Evolutionary conservation across 2,888 invertebrate genomes (phyloP).

Genomic region (Helleia helle): DNA sequence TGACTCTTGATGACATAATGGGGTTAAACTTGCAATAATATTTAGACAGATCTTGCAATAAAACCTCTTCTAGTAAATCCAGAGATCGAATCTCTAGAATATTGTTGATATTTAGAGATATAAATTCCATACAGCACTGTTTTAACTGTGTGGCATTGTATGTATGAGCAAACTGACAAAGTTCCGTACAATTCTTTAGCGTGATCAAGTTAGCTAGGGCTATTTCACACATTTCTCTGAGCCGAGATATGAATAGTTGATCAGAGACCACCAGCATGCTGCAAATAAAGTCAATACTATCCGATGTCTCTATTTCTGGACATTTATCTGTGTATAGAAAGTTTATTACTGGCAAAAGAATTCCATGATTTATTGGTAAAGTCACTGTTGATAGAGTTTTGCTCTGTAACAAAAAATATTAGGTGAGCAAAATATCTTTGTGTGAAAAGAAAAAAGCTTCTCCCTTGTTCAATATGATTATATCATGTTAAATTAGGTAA

Average conservation of each 20-base stretch:
- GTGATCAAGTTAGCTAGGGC: slow-evolving; percentile 78
- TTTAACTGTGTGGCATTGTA: slow-evolving; percentile 85
- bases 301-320: slow-evolving; percentile 70
- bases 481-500: no score
- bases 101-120: slow-evolving; percentile 81
- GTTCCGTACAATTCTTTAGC: slow-evolving; percentile 83
- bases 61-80: slow-evolving; percentile 75
- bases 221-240: slow-evolving; percentile 82
- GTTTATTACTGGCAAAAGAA: slow-evolving; percentile 79
- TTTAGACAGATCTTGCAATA: slow-evolving; percentile 77
- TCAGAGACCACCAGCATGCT: slow-evolving; percentile 86
- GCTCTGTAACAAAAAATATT: slow-evolving; percentile 53
- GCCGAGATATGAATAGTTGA: slow-evolving; percentile 81
- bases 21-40: slow-evolving; percentile 78
- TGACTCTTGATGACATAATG: slow-evolving; percentile 75
- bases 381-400: slow-evolving; percentile 63
- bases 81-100: slow-evolving; percentile 80
- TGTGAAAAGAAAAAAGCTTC: no score
- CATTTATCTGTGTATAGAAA: slow-evolving; percentile 84
- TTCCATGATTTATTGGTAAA: slow-evolving; percentile 75
- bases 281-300: slow-evolving; percentile 81
- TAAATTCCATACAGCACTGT: slow-evolving; percentile 82
- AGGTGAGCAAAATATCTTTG: slow-evolving; percentile 7
- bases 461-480: no score
- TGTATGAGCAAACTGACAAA: slow-evolving; percentile 82